phyloP scores from a whole-genome alignment of 30 jellyfish, hydroid and myxozoan genomes.

The Aurelia aurita complex sp. Pacific region DNA sequence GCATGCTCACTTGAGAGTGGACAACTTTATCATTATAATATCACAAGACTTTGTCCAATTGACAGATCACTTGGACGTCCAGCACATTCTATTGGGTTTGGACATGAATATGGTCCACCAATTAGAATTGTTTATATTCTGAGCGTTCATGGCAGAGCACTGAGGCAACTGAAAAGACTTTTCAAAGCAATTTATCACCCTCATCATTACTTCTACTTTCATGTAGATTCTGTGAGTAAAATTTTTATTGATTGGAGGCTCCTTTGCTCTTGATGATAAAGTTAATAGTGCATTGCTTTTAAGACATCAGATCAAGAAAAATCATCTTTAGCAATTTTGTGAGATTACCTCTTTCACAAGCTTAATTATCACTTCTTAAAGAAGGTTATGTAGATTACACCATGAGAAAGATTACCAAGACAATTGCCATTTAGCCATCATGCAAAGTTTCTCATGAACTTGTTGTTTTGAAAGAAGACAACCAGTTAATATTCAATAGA shows the following conservation, averaged over 20 bases:
- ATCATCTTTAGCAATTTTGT: too few relatives aligned
- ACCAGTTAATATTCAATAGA: too few relatives aligned
- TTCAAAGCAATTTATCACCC: slow-evolving; percentile 88
- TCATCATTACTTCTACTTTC: slow-evolving; percentile 91
- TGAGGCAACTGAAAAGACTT: slow-evolving; percentile 85
- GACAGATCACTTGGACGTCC: slow-evolving; percentile 89
- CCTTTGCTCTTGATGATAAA: too few relatives aligned
- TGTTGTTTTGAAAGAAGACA: background rate
- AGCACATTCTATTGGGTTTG: slow-evolving; percentile 84
- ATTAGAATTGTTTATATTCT: slow-evolving; percentile 76
- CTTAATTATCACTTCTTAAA: too few relatives aligned
- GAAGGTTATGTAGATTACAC: too few relatives aligned
- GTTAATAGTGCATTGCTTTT: too few relatives aligned
- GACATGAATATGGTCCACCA: slow-evolving; percentile 89
- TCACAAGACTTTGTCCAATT: slow-evolving; percentile 91
- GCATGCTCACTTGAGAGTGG: slow-evolving; percentile 80
- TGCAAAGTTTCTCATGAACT: background rate
- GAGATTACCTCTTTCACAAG: background rate
- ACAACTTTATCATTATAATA: slow-evolving; percentile 59
- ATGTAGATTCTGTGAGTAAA: slow-evolving; percentile 95
- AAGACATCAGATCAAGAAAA: too few relatives aligned
- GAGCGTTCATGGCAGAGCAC: slow-evolving; percentile 96
- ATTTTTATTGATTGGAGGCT: background rate
- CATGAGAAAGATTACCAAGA: background rate
- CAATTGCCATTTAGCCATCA: background rate